Percentiles rank a stretch among this genome's conserved stretches.
Evolutionary conservation across 2,113 vertebrate species (phyloP).

Genomic region (Phalacrocorax carbo): DNA sequence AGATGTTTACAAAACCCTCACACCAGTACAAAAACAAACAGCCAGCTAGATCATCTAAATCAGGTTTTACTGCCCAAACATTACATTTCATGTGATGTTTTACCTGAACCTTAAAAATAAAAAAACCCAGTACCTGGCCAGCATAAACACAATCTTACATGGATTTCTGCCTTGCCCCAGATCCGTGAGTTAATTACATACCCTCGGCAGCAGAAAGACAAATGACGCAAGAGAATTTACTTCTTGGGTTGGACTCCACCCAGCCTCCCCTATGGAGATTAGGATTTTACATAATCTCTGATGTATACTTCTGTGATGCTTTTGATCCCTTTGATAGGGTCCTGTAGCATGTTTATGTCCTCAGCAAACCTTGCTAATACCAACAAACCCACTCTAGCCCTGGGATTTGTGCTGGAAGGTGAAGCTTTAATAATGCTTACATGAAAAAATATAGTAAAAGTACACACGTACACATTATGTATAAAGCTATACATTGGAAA

Average conservation of each 20-base stretch:
- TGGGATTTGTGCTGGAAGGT: neutral
- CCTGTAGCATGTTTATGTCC: neutral
- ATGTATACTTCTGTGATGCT: neutral
- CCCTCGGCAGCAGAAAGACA: neutral
- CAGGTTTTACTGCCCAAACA: fast-evolving
- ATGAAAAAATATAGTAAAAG: fast-evolving
- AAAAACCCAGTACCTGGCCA: fast-evolving
- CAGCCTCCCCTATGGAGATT: neutral
- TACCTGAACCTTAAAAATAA: neutral
- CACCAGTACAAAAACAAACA: neutral
- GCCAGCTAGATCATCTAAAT: fast-evolving
- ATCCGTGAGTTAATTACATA: neutral
- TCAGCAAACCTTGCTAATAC: neutral
- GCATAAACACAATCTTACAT: neutral
- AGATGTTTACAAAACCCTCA: neutral
- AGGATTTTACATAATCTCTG: slow-evolving; percentile 27
- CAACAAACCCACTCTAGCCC: neutral
- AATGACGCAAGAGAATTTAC: neutral
- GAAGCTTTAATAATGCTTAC: neutral
- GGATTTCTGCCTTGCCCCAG: neutral
- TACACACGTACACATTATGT: fast-evolving
- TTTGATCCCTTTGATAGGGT: neutral
- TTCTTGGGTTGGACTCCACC: neutral
- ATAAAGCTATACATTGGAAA: neutral
- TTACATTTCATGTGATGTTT: fast-evolving